Conservation (phyloP, 2,113 vertebrate species). For the Thamnaconus septentrionalis region DNA sequence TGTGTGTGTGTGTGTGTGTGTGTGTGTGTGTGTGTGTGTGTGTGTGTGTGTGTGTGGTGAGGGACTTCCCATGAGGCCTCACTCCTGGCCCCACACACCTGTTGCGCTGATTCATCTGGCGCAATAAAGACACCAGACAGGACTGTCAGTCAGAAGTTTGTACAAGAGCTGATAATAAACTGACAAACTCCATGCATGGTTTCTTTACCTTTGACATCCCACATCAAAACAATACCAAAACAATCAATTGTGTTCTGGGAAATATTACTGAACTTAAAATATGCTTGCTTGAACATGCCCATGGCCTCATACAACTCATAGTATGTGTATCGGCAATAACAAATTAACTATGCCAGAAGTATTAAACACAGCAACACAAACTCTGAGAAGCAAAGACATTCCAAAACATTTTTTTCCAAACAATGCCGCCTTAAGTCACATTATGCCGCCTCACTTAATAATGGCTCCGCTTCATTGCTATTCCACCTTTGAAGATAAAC, state of each 20-base stretch:
- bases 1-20: slow-evolving; percentile 24
- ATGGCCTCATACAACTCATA: no score
- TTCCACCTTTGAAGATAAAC: slow-evolving; percentile 35
- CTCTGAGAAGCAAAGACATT: no score
- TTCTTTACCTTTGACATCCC: no score
- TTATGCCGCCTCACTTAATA: neutral
- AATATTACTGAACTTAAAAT: no score
- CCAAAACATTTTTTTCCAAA: no score
- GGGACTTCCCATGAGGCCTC: slow-evolving; percentile 31
- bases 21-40: slow-evolving; percentile 11
- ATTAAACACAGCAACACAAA: no score
- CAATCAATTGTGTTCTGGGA: no score
- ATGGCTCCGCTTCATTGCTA: slow-evolving; percentile 9
- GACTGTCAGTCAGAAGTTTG: slow-evolving; percentile 34
- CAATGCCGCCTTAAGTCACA: no score
- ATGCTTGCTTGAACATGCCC: no score
- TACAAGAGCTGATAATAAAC: slow-evolving; percentile 9
- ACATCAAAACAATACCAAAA: no score
- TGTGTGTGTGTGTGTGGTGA: slow-evolving; percentile 18
- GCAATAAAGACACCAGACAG: slow-evolving; percentile 39
- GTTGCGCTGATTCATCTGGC: slow-evolving; percentile 42
- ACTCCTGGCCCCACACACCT: slow-evolving; percentile 50
- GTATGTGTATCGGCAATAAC: no score
- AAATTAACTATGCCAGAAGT: no score
- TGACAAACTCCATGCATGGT: neutral